Percentiles rank a stretch among this genome's conserved stretches.
Evolutionary conservation across 2,888 invertebrate genomes (phyloP).

Genomic region (Lordiphosa fenestrarum): DNA sequence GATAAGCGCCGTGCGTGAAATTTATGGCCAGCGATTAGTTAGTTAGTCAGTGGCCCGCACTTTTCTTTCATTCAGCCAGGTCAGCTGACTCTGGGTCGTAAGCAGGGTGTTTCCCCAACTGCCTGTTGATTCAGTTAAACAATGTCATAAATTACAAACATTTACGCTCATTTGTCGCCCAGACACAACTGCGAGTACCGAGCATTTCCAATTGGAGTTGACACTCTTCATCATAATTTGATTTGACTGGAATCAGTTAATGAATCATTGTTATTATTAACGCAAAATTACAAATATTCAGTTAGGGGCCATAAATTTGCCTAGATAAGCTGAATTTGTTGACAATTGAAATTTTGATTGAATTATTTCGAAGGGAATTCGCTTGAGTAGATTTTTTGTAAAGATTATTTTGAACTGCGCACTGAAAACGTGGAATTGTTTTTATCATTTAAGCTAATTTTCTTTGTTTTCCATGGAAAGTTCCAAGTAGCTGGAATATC

Average conservation of each 20-base stretch:
- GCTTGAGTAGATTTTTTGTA: too few relatives aligned
- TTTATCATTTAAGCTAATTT: too few relatives aligned
- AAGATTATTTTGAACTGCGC: too few relatives aligned
- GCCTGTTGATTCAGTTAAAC: slow-evolving; percentile 3
- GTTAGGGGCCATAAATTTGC: background rate
- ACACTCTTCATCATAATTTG: background rate
- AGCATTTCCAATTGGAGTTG: slow-evolving; percentile 2
- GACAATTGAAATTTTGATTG: too few relatives aligned
- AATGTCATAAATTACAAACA: slow-evolving; percentile 3
- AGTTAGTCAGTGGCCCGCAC: slow-evolving; percentile 53
- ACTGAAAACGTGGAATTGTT: too few relatives aligned
- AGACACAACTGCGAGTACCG: background rate
- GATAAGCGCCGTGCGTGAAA: slow-evolving; percentile 29
- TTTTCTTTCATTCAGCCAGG: background rate
- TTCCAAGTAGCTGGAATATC: too few relatives aligned
- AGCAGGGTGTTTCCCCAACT: slow-evolving; percentile 5
- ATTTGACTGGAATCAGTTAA: background rate
- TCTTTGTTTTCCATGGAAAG: too few relatives aligned
- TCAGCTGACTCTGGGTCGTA: slow-evolving; percentile 4
- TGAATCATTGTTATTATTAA: slow-evolving; percentile 2
- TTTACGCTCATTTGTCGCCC: slow-evolving; percentile 5
- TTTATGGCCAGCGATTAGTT: slow-evolving; percentile 48
- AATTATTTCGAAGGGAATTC: too few relatives aligned
- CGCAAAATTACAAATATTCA: background rate
- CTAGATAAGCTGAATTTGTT: too few relatives aligned